Conservation (phyloP, 2,113 vertebrate species). For the Nettapus auritus region DNA sequence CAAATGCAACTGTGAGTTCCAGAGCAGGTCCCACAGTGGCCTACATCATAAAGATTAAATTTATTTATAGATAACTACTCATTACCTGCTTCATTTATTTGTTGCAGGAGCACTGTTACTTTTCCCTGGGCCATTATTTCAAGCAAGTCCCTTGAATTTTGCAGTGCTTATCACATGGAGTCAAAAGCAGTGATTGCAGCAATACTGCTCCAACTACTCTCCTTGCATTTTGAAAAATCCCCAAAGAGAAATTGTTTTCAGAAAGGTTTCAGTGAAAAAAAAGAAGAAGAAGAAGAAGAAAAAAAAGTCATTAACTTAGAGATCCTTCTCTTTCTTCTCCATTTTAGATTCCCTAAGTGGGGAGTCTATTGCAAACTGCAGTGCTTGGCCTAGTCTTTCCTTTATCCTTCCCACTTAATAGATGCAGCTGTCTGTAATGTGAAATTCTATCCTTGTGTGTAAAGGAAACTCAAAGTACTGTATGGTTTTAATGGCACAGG, state of each 20-base stretch:
- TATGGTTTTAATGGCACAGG: too few species aligned
- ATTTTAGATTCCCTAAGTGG: not conserved
- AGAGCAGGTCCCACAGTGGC: not conserved
- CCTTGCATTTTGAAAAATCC: not conserved
- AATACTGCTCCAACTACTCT: not conserved
- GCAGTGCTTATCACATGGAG: not conserved
- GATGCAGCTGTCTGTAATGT: not conserved
- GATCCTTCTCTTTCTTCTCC: not conserved
- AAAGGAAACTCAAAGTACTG: not conserved
- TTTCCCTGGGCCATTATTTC: not conserved
- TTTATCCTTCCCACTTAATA: not conserved
- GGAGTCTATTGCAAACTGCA: not conserved
- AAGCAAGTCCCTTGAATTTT: not conserved
- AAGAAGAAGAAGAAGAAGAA: not conserved
- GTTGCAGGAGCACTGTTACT: not conserved
- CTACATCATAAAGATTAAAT: not conserved
- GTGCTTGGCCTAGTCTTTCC: not conserved
- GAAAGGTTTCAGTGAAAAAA: not conserved
- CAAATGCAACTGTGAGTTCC: not conserved
- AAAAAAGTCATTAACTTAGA: not conserved
- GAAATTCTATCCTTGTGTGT: not conserved
- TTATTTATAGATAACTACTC: not conserved
- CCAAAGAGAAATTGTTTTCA: not conserved
- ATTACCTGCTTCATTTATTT: not conserved
- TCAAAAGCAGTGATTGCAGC: not conserved